These are phyloP conservation scores for Panurus biarmicus DNA, from an alignment of 2,113 vertebrate genomes.

Conservation along the genomic window DNA sequence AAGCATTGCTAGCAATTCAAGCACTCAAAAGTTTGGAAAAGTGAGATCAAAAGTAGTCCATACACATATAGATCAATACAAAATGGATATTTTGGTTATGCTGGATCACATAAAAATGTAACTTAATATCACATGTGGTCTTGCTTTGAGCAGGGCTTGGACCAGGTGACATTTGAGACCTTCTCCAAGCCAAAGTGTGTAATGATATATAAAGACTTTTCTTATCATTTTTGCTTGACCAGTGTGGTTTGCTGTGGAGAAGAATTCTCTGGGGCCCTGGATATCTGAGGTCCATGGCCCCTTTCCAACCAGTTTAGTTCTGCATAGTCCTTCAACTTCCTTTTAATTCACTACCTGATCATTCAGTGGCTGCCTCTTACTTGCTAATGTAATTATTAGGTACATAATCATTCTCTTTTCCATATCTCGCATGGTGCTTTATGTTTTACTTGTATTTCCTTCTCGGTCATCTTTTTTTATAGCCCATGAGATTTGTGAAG, in stretches of 20 bases:
- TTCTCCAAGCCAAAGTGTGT: background rate
- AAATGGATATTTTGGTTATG: background rate
- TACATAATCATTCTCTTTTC: background rate
- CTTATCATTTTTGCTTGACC: background rate
- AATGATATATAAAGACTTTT: background rate
- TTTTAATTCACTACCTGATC: background rate
- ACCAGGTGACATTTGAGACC: background rate
- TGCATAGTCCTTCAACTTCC: background rate
- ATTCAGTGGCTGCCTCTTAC: background rate
- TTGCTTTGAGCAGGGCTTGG: background rate
- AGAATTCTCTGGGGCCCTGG: background rate
- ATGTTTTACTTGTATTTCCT: background rate
- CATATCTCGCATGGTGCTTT: background rate
- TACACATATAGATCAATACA: background rate
- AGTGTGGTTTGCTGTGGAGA: background rate
- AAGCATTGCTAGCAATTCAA: background rate
- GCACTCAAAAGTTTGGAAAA: background rate
- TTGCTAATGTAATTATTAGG: background rate
- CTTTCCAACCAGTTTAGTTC: background rate
- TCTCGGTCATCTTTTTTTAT: background rate
- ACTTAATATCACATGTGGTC: background rate
- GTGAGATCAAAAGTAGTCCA: background rate
- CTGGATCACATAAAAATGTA: fast-evolving
- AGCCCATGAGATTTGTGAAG: background rate
- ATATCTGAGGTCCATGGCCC: background rate